phyloP scores from a whole-genome alignment of 1,140 invertebrate genomes.

The Bicyclus anynana region DNA sequence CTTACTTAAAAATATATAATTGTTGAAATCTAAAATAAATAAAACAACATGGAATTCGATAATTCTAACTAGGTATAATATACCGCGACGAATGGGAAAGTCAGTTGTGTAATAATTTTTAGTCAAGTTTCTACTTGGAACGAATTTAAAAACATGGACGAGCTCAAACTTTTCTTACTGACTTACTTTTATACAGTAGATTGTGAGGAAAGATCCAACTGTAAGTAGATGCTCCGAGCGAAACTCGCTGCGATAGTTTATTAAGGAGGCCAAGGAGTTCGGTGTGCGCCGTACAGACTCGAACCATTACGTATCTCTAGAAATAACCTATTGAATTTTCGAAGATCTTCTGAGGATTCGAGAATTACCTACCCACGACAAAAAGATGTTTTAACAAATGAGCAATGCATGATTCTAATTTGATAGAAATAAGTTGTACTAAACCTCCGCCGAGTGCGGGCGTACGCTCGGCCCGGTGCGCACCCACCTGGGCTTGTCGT shows the following conservation, averaged over 20 bases:
- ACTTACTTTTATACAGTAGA: not conserved
- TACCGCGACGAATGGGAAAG: no score
- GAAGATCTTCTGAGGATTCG: not conserved
- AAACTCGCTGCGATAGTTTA: not conserved
- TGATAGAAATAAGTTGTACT: no score
- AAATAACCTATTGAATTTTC: not conserved
- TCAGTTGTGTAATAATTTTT: not conserved
- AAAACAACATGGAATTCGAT: no score
- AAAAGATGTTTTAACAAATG: no score
- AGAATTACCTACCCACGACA: no score
- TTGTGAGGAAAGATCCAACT: not conserved
- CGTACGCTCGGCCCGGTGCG: no score
- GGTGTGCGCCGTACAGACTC: not conserved
- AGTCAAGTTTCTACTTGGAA: not conserved
- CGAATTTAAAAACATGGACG: not conserved
- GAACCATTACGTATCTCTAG: not conserved
- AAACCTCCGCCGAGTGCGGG: no score
- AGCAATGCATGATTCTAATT: no score
- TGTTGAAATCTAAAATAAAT: no score
- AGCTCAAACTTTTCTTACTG: not conserved
- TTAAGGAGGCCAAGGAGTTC: not conserved
- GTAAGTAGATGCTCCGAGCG: not conserved
- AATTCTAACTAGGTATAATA: no score
- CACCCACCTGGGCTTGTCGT: constrained; percentile 52
- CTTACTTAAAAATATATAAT: no score